Conservation (phyloP, 30 jellyfish, hydroid and myxozoan species). For the Clytia hemisphaerica region DNA sequence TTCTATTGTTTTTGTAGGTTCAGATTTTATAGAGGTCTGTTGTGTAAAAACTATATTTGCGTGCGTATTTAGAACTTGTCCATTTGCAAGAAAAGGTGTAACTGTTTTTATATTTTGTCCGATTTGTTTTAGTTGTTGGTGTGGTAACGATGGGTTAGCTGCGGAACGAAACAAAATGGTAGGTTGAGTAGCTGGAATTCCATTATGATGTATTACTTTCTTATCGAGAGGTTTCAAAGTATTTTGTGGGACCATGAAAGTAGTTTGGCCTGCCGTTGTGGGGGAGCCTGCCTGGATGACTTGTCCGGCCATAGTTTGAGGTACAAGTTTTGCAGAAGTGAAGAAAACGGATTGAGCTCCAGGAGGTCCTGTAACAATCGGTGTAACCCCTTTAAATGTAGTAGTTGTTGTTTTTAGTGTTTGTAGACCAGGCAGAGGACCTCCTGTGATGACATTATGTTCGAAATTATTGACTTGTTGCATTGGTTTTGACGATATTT, state of each 20-base stretch:
- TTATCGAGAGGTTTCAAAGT: no score
- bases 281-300: slow-evolving; percentile 19
- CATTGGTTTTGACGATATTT: background rate
- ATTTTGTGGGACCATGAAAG: slow-evolving; percentile 9
- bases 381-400: background rate
- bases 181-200: background rate
- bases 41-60: no score
- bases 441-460: background rate
- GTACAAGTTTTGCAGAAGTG: slow-evolving; percentile 17
- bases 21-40: no score
- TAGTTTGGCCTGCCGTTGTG: slow-evolving; percentile 8
- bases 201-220: no score
- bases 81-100: no score
- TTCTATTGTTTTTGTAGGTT: no score
- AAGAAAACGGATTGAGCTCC: slow-evolving; percentile 23
- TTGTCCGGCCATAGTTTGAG: slow-evolving; percentile 9
- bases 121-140: no score
- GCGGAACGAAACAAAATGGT: background rate
- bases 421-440: slow-evolving; percentile 21
- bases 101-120: no score
- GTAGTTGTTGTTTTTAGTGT: slow-evolving; percentile 10
- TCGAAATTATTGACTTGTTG: background rate
- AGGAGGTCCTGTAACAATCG: slow-evolving; percentile 13
- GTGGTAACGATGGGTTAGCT: no score
- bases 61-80: no score